Evolutionary conservation across 37 sponge, comb jelly and placozoan species (phyloP).

Genomic region (Agelas oroides): DNA sequence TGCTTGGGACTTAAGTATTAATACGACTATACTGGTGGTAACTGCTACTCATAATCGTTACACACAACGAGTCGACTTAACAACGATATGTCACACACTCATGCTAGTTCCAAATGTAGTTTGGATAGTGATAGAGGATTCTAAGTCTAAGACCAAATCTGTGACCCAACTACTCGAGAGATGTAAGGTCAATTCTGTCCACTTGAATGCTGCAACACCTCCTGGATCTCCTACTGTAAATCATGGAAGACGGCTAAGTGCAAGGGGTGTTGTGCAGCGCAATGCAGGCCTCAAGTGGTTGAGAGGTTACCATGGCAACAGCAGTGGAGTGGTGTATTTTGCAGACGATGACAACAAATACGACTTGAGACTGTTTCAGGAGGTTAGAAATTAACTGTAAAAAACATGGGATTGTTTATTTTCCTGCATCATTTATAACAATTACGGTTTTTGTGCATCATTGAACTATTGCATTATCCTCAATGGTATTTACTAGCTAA

Average conservation of each 20-base stretch:
- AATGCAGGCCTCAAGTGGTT: conserved; percentile 76
- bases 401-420: too few relatives aligned
- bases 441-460: too few relatives aligned
- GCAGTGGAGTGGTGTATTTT: conserved; percentile 90
- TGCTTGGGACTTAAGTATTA: not conserved
- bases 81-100: conserved; percentile 61
- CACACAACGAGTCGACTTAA: conserved; percentile 73
- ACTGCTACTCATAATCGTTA: conserved; percentile 76
- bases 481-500: too few relatives aligned
- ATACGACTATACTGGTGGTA: conserved; percentile 41
- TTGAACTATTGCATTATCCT: too few relatives aligned
- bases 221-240: not conserved
- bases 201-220: conserved; percentile 12
- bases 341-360: conserved; percentile 96
- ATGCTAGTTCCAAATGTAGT: conserved; percentile 57
- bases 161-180: conserved; percentile 34
- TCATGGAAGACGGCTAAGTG: not conserved
- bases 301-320: not conserved
- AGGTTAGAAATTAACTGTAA: conserved; percentile 56
- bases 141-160: conserved; percentile 13
- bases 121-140: conserved; percentile 76
- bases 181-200: conserved; percentile 29
- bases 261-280: conserved; percentile 85
- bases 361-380: conserved; percentile 82
- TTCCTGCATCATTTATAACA: too few relatives aligned